These are phyloP conservation scores for Litoditis marina DNA, from an alignment of 2,888 invertebrate genomes.

Conservation along the genomic window DNA sequence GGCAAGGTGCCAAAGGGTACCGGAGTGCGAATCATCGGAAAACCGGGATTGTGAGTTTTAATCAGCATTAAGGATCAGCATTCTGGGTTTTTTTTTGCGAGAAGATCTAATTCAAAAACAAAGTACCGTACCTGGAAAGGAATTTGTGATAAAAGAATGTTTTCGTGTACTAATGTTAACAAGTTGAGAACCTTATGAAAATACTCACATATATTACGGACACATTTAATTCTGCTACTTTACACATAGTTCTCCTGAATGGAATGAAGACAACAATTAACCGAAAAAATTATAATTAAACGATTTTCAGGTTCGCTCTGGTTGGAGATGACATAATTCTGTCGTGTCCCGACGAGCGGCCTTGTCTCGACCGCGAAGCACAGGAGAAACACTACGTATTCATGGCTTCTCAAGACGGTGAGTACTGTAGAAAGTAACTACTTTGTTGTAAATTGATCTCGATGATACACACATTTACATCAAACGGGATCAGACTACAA, in stretches of 20 bases:
- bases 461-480: too few relatives aligned
- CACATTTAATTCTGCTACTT: too few relatives aligned
- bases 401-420: conserved; percentile 22
- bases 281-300: background rate
- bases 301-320: conserved; percentile 14
- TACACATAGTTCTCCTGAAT: too few relatives aligned
- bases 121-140: too few relatives aligned
- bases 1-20: conserved; percentile 3
- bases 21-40: conserved; percentile 9
- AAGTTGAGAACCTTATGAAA: too few relatives aligned
- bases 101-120: background rate
- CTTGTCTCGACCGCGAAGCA: conserved; percentile 17
- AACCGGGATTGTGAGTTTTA: conserved; percentile 6
- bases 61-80: too few relatives aligned
- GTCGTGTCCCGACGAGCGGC: conserved; percentile 27
- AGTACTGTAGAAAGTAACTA: too few relatives aligned
- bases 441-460: too few relatives aligned
- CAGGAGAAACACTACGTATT: conserved; percentile 16
- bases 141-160: too few relatives aligned
- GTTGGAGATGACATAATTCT: conserved; percentile 32
- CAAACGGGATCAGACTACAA: too few relatives aligned
- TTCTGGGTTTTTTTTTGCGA: background rate
- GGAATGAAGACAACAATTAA: background rate
- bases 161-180: too few relatives aligned
- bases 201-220: too few relatives aligned